Evolutionary conservation across 1,140 invertebrate genomes (phyloP), one percentile per base, ranked within the genome.

Genomic region (Teleogryllus occipitalis): DNA sequence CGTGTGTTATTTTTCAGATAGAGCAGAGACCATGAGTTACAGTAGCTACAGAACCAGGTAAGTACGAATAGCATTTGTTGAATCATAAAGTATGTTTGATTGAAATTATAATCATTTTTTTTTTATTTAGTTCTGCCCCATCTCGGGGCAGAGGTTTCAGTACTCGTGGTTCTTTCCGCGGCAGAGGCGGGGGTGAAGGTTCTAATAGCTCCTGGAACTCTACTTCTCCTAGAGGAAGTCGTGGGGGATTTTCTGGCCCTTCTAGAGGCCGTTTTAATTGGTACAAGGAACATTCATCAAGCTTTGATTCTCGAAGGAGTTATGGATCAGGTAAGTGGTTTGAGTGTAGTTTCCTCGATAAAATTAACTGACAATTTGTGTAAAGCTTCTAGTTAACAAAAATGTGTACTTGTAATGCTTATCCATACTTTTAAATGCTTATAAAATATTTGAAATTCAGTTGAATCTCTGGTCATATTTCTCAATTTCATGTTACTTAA

Each of bases 131-230:
- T 22, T 39, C 75, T 47, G 65, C n/a, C 14, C 65, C 73, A 46
- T 79, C 78, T 48, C 83, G 86, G 46, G 86, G 86, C 10, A 82
- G 86, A 78, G 86, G 86, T 79, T 87, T 87, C 80, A 84, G 80
- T 83, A 85, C 85, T 3, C 82, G 80, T 39, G 80, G 80, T 10
- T 85, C 85, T 2, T 86, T 85, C 46, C 83, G 86, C 81, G 85
- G 86, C 8, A 81, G 85, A 81, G 84, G 85, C 49, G 84, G 84
- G 1, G 82, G 83, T 39, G 82, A 83, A 65, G 80, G 81, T 18
- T 65, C 54, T 18, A 65, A 65, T 79, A 82, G 84, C 18, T 84
- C 81, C 49, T 48, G 82, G 86, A 82, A 85, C 85, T 86, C 81
- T 84, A 85, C 8, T 84, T 83, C 7, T 82, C 83, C 0, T 84